Evolutionary conservation across 1,140 invertebrate genomes (phyloP), one percentile per base, ranked within the genome.

Genomic region (Glomeris maerens): DNA sequence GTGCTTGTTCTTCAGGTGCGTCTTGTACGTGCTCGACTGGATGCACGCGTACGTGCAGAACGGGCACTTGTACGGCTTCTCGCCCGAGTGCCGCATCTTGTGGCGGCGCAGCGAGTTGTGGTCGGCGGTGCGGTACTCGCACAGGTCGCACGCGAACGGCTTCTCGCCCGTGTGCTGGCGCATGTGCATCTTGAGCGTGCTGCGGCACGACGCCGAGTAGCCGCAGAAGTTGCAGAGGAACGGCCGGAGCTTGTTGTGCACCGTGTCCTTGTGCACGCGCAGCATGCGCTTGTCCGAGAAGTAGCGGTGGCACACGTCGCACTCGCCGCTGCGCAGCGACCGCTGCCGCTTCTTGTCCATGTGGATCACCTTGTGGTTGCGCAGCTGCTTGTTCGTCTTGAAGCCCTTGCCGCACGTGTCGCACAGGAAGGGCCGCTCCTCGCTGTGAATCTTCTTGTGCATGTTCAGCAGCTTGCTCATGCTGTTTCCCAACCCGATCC

Each of bases 311-410:
- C 57, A 59, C 14, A 56, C 38, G 13, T 56, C 49, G 36, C 57
- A 59, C 22, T 52, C 55, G 1, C 41, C 44, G 26, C 49, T 50
- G 3, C 41, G 49, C 27, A 45, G 36, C 4, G 21, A 36, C 4
- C 47, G 40, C 10, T 57, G 52, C 13, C 56, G 57, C 29, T 45
- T 20, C 27, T 54, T 57, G 28, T 57, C 56, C n/a, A 59, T 46
- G 28, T 55, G 42, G 28, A 50, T 50, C 4, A 50, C 49, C 50
- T 73, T 67, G 59, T 76, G 77, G 49, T 66, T 80, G 68, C 51
- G 70, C 44, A 84, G 65, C 58, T 85, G 83, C 62, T 81, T 83
- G 7, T 71, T 70, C 61, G 79, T 84, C 63, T 84, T 83, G 63
- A 85, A 86, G 2, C 73, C 70, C 63, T 84, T 84, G n/a, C 72